Evolutionary conservation across 2,888 invertebrate species (phyloP).

Genomic region (Cantharis nigra): DNA sequence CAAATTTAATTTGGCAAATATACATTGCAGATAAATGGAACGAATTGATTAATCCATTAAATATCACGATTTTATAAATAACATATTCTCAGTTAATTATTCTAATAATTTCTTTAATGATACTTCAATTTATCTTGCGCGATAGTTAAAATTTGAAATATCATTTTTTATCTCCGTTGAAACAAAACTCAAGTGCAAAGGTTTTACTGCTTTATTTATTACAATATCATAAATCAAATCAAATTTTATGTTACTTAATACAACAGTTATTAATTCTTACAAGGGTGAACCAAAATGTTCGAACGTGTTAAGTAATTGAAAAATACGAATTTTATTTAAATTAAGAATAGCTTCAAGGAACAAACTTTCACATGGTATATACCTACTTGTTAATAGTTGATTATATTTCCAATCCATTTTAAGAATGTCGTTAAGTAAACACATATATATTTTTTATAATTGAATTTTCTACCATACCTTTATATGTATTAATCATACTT

Average conservation of each 20-base stretch:
- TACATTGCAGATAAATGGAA: constrained; percentile 35
- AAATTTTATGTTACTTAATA: background rate
- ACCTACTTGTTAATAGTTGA: background rate
- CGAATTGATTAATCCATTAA: constrained; percentile 13
- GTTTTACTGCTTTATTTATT: background rate
- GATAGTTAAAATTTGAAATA: background rate
- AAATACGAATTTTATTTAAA: background rate
- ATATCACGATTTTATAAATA: background rate
- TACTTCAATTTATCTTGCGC: background rate
- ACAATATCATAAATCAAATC: background rate
- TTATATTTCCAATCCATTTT: background rate
- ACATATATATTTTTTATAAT: background rate
- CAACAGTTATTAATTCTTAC: background rate
- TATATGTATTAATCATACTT: background rate
- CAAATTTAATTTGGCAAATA: constrained; percentile 38
- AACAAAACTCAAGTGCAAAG: background rate
- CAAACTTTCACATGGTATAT: background rate
- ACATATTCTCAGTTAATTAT: background rate
- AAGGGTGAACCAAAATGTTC: background rate
- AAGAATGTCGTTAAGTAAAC: background rate
- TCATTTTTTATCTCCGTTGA: background rate
- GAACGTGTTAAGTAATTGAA: background rate
- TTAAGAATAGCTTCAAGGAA: background rate
- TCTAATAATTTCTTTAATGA: background rate
- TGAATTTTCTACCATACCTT: background rate